A percentile compares a stretch with the other conserved stretches of the same genome.
Conservation (phyloP, 2,888 invertebrate genomes). For the Ecliptopera silaceata region DNA sequence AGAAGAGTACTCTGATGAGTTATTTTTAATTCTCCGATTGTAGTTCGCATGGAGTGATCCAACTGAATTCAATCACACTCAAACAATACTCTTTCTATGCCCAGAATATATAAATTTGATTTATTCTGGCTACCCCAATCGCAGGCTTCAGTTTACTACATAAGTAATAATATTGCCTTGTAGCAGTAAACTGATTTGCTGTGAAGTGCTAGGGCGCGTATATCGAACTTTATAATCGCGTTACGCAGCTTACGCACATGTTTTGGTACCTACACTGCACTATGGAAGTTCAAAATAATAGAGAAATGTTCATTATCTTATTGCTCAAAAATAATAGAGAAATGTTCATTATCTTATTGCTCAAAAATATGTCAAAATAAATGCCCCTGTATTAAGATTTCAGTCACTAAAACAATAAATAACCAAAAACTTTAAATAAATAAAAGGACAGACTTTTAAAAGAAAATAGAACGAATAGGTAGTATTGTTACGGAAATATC, state of each 20-base stretch:
- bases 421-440: too few species aligned
- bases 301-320: too few species aligned
- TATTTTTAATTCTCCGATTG: too few species aligned
- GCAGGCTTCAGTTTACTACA: constrained; percentile 51
- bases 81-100: constrained; percentile 25
- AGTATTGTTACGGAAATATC: too few species aligned
- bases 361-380: too few species aligned
- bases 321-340: too few species aligned
- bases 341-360: too few species aligned
- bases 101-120: constrained; percentile 70
- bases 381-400: too few species aligned
- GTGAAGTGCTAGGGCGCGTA: constrained; percentile 38
- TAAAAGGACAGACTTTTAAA: too few species aligned
- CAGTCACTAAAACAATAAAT: too few species aligned
- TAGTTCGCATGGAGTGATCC: not conserved
- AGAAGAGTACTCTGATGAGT: too few species aligned
- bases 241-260: constrained; percentile 24
- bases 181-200: constrained; percentile 45
- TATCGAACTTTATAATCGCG: constrained; percentile 27
- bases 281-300: not conserved
- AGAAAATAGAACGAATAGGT: too few species aligned
- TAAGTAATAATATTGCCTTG: constrained; percentile 49
- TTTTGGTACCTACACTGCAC: not conserved
- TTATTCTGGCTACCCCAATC: constrained; percentile 61
- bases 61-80: not conserved